phyloP scores from a whole-genome alignment of 2,113 vertebrate genomes.

The Myotis lucifugus region DNA sequence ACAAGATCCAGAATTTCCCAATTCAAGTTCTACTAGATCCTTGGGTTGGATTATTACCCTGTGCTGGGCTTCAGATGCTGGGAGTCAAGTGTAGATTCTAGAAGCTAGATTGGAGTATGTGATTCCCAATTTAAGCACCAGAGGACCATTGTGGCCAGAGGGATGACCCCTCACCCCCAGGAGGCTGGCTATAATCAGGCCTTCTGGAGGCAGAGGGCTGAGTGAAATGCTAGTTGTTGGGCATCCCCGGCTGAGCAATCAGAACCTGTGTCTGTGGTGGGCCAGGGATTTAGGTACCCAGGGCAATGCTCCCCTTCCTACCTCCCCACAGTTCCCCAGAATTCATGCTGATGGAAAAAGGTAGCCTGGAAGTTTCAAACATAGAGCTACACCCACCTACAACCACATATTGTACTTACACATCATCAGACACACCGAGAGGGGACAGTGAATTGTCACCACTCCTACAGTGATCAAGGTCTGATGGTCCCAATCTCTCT shows the following conservation, averaged over 20 bases:
- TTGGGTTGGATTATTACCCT: conserved; percentile 8
- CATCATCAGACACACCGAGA: background rate
- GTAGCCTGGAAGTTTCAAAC: background rate
- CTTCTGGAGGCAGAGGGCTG: background rate
- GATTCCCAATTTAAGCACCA: conserved; percentile 24
- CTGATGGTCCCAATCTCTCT: background rate
- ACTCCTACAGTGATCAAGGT: background rate
- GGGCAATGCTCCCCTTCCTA: background rate
- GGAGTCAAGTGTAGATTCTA: conserved; percentile 27
- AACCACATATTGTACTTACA: conserved; percentile 5
- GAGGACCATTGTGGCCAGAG: background rate
- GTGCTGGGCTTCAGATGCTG: conserved; percentile 36
- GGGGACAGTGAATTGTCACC: background rate
- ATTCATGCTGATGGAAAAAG: conserved; percentile 10
- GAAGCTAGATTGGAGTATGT: background rate
- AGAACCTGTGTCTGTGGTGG: background rate
- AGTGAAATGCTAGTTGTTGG: background rate
- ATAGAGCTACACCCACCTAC: background rate
- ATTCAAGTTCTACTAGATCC: background rate
- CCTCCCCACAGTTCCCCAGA: background rate
- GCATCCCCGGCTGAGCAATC: background rate
- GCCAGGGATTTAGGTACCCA: background rate
- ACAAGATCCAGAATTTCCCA: conserved; percentile 9
- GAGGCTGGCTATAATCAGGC: background rate
- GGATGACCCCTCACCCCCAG: background rate